Evolutionary conservation across 2,888 invertebrate species (phyloP).

Genomic region (Drosophila suboccidentalis): DNA sequence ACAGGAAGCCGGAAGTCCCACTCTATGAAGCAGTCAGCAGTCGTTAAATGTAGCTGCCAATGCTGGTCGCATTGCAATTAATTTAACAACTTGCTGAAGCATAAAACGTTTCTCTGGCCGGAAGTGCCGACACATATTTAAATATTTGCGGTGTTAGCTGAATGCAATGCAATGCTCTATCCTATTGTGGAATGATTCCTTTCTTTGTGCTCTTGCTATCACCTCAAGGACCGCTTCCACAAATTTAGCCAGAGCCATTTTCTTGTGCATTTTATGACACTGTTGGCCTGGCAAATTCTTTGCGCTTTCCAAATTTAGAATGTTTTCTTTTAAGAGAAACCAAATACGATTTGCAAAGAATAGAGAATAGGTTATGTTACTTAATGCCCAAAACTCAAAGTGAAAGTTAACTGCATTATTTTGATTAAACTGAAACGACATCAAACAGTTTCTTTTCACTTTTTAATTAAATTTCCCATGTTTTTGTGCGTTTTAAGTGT

Average conservation of each 20-base stretch:
- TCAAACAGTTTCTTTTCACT: not conserved
- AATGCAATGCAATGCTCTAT: too few species aligned
- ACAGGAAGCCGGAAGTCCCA: constrained; percentile 1
- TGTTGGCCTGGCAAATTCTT: too few species aligned
- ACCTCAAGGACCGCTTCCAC: not conserved
- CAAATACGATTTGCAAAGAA: too few species aligned
- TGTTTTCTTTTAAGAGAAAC: too few species aligned
- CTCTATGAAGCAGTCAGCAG: not conserved
- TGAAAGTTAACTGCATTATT: not conserved
- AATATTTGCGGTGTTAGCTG: too few species aligned
- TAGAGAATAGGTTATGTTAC: too few species aligned
- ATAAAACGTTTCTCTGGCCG: constrained; percentile 1
- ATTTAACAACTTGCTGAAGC: constrained; percentile 17
- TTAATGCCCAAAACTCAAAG: too few species aligned
- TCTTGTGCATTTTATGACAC: too few species aligned
- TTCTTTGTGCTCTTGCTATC: not conserved
- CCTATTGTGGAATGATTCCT: not conserved
- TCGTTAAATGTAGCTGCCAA: not conserved
- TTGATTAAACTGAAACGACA: not conserved
- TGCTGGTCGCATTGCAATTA: not conserved
- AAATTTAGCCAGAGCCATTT: too few species aligned
- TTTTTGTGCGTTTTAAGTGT: not conserved
- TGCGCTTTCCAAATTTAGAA: too few species aligned
- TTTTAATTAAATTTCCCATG: constrained; percentile 5
- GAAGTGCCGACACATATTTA: constrained; percentile 10